Base-by-base conservation (phyloP, 2,797 vertebrate species). In the Galagoides demidoff region DNA sequence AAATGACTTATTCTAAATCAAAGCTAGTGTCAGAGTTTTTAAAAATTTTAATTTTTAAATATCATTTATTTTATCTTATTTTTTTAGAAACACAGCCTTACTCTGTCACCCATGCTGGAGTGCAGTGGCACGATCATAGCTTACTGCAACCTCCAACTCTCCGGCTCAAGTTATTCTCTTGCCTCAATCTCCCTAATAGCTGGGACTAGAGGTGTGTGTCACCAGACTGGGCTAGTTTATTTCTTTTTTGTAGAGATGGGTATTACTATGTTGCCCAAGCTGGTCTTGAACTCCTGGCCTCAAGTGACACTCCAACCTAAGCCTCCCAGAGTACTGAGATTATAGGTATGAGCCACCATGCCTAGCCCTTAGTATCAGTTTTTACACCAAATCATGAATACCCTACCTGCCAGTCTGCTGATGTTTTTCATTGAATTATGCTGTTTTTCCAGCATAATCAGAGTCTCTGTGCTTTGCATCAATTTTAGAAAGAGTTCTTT, bases 371-470 rank as follows among this genome's bases (percentile, higher is more conserved):
- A 93, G 23, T 90, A 31, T 90, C 90, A 92, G 59, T 93, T 83
- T 93, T 95, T 90, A 90, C 64, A 43, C 23, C 5, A 66, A 92
- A 89, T 55, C 14, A 7, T 59, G 59, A 63, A 59, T 84, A 68
- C 43, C 61, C 71, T 78, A 13, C 29, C n/a, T 59, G 34, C 55
- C 5, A 43, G 22, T 70, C 17, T 45, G 77, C 13, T 63, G 34
- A 63, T 89, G 2, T 85, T 96, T 96, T 88, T 27, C 13, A 19
- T 22, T 82, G 49, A 92, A 87, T 84, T 59, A 45, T 84, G 8
- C 20, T 79, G 13, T 79, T 87, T 88, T 89, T 45, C n/a, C 10
- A 17, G 3, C 25, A 25, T 74, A 70, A 12, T 0, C 22, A 45
- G 19, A 63, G 5, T 73, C 5, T 19, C 14, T 92, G 6, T 93